These are phyloP conservation scores for Alexandromys fortis DNA, from an alignment of 2,113 vertebrate species.

Conservation along the genomic window DNA sequence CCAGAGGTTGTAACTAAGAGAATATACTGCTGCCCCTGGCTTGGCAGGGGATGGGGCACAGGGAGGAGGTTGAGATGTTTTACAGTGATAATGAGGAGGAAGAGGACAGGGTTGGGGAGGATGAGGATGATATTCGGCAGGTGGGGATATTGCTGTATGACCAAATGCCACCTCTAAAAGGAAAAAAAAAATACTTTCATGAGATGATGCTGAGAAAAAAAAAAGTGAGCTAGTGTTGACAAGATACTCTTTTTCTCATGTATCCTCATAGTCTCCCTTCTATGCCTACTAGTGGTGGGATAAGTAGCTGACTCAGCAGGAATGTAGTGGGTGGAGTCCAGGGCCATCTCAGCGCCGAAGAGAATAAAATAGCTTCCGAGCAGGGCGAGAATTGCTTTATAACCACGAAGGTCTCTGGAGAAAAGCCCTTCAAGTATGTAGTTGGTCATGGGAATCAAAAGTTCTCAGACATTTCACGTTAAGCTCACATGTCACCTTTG, in stretches of 20 bases:
- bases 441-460: conserved; percentile 43
- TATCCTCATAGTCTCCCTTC: not conserved
- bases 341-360: not conserved
- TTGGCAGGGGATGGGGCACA: not conserved
- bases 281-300: not conserved
- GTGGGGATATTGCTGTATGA: not conserved
- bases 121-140: not conserved
- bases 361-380: not conserved
- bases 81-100: not conserved
- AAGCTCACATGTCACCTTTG: conserved; percentile 15
- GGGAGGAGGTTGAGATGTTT: conserved; percentile 4
- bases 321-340: not conserved
- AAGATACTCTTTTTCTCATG: not conserved
- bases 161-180: not conserved
- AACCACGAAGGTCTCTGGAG: conserved; percentile 3
- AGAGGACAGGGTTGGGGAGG: not conserved
- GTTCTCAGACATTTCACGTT: not conserved
- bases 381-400: conserved; percentile 19
- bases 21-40: not conserved
- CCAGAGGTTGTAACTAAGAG: not conserved
- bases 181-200: conserved; percentile 19
- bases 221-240: not conserved
- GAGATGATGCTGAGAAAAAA: not conserved
- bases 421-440: not conserved
- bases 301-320: not conserved